These are phyloP conservation scores for Pogonophryne albipinna DNA, from an alignment of 2,797 vertebrate genomes.

Conservation along the genomic window DNA sequence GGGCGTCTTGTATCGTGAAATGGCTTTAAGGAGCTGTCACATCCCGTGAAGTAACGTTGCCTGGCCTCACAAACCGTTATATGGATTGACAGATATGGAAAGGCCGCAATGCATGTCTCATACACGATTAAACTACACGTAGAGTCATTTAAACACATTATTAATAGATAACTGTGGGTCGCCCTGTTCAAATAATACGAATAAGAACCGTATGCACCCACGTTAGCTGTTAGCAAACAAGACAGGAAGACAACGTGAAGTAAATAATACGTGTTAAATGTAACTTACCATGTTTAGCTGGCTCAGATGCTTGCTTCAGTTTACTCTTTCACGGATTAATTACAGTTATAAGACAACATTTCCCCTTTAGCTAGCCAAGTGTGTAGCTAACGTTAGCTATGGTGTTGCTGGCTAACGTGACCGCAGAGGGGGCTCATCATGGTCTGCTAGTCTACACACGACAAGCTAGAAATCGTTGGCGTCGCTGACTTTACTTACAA, in stretches of 20 bases:
- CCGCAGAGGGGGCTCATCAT: slow-evolving; percentile 72
- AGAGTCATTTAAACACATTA: not conserved
- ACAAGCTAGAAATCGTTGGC: slow-evolving; percentile 4
- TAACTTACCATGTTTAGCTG: slow-evolving; percentile 82
- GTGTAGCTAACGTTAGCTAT: slow-evolving; percentile 72
- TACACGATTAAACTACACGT: accelerated
- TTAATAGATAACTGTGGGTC: not conserved
- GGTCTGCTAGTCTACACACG: slow-evolving; percentile 51
- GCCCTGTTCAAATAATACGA: slow-evolving; percentile 13
- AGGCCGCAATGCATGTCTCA: not conserved
- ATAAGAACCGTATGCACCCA: slow-evolving; percentile 12
- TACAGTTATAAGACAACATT: slow-evolving; percentile 56
- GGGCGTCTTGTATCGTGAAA: slow-evolving; percentile 73
- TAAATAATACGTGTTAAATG: not conserved
- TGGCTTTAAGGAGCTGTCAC: slow-evolving; percentile 60
- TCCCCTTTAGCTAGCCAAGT: slow-evolving; percentile 49
- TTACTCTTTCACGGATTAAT: slow-evolving; percentile 56
- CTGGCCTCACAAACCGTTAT: slow-evolving; percentile 62
- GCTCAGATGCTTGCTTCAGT: slow-evolving; percentile 53
- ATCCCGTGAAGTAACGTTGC: slow-evolving; percentile 52
- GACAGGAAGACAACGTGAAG: not conserved
- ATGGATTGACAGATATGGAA: not conserved
- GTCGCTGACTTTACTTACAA: slow-evolving; percentile 11
- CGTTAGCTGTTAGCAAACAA: slow-evolving; percentile 39
- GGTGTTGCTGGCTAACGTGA: slow-evolving; percentile 67